Evolutionary conservation across 2,888 invertebrate genomes (phyloP), one percentile per base, ranked within the genome.

Genomic region (Mimumesa dahlbomi): DNA sequence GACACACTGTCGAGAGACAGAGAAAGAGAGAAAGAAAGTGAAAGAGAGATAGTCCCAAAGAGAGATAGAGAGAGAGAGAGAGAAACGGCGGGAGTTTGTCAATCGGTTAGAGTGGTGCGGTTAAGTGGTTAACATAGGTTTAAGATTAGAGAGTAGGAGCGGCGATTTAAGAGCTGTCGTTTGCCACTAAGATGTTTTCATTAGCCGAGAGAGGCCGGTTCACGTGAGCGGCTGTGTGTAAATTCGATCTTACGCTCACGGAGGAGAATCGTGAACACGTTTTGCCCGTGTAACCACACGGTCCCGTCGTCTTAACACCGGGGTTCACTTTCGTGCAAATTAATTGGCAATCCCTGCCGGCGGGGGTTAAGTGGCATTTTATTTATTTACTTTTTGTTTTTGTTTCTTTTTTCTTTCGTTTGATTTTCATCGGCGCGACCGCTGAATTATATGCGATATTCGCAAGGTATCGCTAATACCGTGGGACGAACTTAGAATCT

Each of bases 281-380:
- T 25, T 40, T 52, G 64, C 57, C 52, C 49, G 48, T 57, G 42
- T 56, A 59, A 54, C 48, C 46, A 38, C 21, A 42, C 53, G 56
- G 40, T 42, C 65, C 2, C 69, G 71, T 68, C 73, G 48, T 75
- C 79, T 81, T 79, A 81, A 82, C 82, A 75, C 77, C 79, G 82
- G 80, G 82, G 83, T 84, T 84, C 78, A 84, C 82, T 83, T 80
- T 81, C 77, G 80, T 79, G 75, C 84, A 84, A 86, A 87, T 87
- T 86, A 85, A 86, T 87, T 85, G 85, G 84, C 84, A 83, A 86
- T 85, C 84, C 76, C 76, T 73, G 79, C 77, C 67, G 81, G 70
- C 75, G 73, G 75, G 75, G 82, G 81, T 83, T 85, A 83, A 86
- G 87, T 85, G 85, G 81, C 83, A 84, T 84, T 85, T 85, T 83